Evolutionary conservation across 2,888 invertebrate species (phyloP).

Genomic region (Keiferia lycopersicella): DNA sequence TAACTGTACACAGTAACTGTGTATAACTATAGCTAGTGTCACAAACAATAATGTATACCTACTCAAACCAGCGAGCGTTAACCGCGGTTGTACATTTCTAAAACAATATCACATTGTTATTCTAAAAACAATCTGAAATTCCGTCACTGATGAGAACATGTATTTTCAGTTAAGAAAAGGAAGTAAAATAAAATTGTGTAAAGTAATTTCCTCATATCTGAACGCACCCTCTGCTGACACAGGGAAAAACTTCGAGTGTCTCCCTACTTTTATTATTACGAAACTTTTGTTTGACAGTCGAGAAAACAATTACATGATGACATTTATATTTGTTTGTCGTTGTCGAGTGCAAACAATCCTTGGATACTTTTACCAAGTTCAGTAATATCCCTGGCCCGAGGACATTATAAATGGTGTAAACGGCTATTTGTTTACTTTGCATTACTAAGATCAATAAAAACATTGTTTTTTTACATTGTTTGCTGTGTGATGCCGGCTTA

Average conservation of each 20-base stretch:
- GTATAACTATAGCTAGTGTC: no score
- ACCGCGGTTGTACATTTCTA: no score
- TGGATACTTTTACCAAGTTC: constrained; percentile 16
- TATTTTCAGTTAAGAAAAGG: no score
- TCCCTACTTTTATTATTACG: constrained; percentile 61
- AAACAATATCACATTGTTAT: neutral
- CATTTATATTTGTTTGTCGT: constrained; percentile 47
- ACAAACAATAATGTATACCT: no score
- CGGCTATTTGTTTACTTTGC: neutral
- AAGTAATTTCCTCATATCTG: constrained; percentile 1
- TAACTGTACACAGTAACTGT: no score
- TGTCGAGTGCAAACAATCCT: constrained; percentile 25
- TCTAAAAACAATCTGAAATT: no score
- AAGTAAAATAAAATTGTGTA: neutral
- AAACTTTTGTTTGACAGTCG: constrained; percentile 57
- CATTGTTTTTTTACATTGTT: no score
- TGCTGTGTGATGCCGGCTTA: no score
- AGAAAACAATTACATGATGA: constrained; percentile 50
- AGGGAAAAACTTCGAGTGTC: constrained; percentile 51
- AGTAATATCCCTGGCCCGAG: constrained; percentile 7
- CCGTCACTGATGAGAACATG: no score
- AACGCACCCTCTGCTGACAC: constrained; percentile 42
- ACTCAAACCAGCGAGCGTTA: no score
- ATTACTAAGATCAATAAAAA: no score
- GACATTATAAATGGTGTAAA: neutral